phyloP scores from a whole-genome alignment of 2,113 vertebrate species.

The Nannobrachium achirus region DNA sequence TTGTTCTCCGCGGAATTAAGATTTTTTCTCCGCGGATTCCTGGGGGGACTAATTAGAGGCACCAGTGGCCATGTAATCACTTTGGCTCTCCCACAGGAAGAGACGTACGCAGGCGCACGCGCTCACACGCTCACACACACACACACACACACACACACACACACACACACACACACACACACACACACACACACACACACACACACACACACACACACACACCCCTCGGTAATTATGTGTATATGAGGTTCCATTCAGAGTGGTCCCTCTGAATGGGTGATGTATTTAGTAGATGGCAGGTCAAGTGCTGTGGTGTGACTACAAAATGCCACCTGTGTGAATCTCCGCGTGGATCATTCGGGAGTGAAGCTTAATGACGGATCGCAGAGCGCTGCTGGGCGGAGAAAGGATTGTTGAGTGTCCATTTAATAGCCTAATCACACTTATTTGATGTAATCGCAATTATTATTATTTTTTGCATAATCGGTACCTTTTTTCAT shows the following conservation, averaged over 20 bases:
- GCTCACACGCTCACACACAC: constrained; percentile 9
- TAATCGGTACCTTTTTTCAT: no score
- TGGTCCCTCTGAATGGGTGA: constrained; percentile 56
- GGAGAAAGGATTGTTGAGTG: no score
- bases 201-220: no score
- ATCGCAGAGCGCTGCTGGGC: no score
- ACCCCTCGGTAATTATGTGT: constrained; percentile 63
- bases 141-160: constrained; percentile 3
- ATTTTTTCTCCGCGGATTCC: no score
- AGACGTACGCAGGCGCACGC: constrained; percentile 47
- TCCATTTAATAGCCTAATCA: no score
- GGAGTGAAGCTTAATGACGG: background rate
- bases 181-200: constrained; percentile 23
- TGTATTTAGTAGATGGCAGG: constrained; percentile 53
- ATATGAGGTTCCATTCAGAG: constrained; percentile 54
- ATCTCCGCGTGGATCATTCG: constrained; percentile 25
- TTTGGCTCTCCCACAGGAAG: constrained; percentile 72
- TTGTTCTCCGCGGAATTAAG: no score
- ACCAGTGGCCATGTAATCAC: constrained; percentile 82
- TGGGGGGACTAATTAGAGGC: no score
- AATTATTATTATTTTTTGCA: no score
- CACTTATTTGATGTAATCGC: constrained; percentile 57
- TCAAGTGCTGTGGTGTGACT: constrained; percentile 35
- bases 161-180: constrained; percentile 18
- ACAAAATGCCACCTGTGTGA: constrained; percentile 1